Evolutionary conservation across 2,113 vertebrate genomes (phyloP).

Genomic region (Dicentrarchus labrax): DNA sequence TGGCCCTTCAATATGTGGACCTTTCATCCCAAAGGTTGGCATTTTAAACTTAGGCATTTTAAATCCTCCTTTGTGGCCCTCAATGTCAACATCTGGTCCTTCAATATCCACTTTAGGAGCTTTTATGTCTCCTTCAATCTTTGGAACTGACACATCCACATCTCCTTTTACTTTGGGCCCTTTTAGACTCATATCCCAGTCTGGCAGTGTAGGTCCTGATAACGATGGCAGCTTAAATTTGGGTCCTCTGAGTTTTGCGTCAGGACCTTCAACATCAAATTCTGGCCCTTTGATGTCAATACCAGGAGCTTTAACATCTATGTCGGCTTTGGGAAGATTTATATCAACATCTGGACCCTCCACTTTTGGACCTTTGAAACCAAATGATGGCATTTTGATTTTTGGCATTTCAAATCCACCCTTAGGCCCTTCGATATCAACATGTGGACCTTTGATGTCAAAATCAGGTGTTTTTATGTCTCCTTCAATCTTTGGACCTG

Average conservation of each 20-base stretch:
- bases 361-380: background rate
- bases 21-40: no score
- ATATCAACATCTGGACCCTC: conserved; percentile 9
- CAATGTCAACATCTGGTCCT: no score
- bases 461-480: background rate
- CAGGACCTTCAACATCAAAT: background rate
- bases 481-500: background rate
- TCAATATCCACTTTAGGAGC: no score
- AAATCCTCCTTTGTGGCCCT: no score
- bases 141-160: background rate
- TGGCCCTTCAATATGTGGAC: no score
- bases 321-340: background rate
- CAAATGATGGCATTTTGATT: conserved; percentile 3
- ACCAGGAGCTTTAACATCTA: background rate
- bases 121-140: no score
- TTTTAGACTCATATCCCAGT: conserved; percentile 54
- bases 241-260: conserved; percentile 14
- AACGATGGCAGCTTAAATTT: conserved; percentile 69
- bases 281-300: background rate
- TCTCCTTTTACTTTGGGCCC: conserved; percentile 63
- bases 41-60: no score
- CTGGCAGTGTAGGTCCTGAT: background rate
- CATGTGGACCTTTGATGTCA: background rate
- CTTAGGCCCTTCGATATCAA: background rate
- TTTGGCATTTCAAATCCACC: conserved; percentile 11